Evolutionary conservation across 2,113 vertebrate species (phyloP), one percentile per base, ranked within the genome.

Genomic region (Dicaeum eximium): DNA sequence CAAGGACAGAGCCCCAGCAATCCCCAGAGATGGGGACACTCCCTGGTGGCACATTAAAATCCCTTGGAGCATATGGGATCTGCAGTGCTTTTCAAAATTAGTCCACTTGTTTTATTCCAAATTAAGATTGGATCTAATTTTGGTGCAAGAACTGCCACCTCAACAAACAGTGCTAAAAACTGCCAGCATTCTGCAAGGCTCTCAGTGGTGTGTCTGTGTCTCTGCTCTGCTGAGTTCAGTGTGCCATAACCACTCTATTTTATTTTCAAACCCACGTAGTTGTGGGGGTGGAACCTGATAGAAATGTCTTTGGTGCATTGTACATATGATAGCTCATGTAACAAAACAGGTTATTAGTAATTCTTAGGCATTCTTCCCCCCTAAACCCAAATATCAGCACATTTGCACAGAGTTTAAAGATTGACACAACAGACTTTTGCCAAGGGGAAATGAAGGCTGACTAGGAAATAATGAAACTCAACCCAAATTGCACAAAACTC

Each of bases 71-170:
- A 93, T 80, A 70, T 80, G 92, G 85, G 62, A 94, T 35, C 74
- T 27, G 38, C 70, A 83, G 88, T 20, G 81, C 90, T 90, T 90
- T 86, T 45, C 85, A 88, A 54, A 96, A 93, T 56, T 37, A 96
- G 74, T 92, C 95, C 92, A 88, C 96, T 93, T 70, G 5, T 69
- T 93, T 93, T 27, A 73, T 83, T 94, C 94, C 94, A 93, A 95
- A 86, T 88, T 70, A 72, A 95, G 88, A 51, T 22, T 58, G 51
- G 4, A 23, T 61, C 93, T 97, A 96, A 97, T 94, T 97, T 90
- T 86, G 90, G 95, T 82, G 45, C 15, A 70, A 94, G 90, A 96
- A 35, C 71, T 77, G 85, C 69, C 92, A 95, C 61, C 92, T 93
- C 90, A 80, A 73, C 83, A 84, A 86, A 37, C 37, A 65, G 82